A percentile compares a stretch with the other conserved stretches of the same genome.
Evolutionary conservation across 2,888 invertebrate species (phyloP).

Genomic region (Falcaria lacertinaria): DNA sequence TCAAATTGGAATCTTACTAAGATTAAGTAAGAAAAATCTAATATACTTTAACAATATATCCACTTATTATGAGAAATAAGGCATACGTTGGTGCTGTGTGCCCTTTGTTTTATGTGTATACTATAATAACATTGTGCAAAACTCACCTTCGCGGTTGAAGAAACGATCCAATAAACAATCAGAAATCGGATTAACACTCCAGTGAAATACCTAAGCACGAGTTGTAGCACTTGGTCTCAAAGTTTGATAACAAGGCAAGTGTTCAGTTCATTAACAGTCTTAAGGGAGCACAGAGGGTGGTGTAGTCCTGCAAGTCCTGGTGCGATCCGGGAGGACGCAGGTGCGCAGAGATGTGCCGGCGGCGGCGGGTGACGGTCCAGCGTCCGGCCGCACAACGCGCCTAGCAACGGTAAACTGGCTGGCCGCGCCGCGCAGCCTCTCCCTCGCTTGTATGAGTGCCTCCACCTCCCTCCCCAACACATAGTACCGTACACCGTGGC

Average conservation of each 20-base stretch:
- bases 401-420: constrained; percentile 79
- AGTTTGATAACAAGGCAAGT: constrained; percentile 43
- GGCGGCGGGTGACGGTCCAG: constrained; percentile 69
- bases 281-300: constrained; percentile 41
- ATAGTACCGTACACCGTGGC: constrained; percentile 77
- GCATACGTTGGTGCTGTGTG: too few relatives aligned
- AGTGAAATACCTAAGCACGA: constrained; percentile 73
- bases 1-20: too few relatives aligned
- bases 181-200: constrained; percentile 72
- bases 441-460: constrained; percentile 73
- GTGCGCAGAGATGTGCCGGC: constrained; percentile 57
- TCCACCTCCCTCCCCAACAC: constrained; percentile 76
- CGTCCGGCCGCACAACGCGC: constrained; percentile 78
- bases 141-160: constrained; percentile 59
- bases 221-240: constrained; percentile 69
- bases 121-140: constrained; percentile 17
- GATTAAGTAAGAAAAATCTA: too few relatives aligned
- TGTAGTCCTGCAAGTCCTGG: constrained; percentile 35
- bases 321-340: constrained; percentile 39
- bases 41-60: too few relatives aligned
- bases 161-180: constrained; percentile 72
- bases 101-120: too few relatives aligned
- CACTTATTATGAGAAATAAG: too few relatives aligned
- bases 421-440: constrained; percentile 71
- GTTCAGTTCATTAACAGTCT: constrained; percentile 46